A percentile compares a stretch with the other conserved stretches of the same genome.
These are phyloP conservation scores for Gasterosteus nipponicus DNA, from an alignment of 2,113 vertebrate species.

Conservation along the genomic window DNA sequence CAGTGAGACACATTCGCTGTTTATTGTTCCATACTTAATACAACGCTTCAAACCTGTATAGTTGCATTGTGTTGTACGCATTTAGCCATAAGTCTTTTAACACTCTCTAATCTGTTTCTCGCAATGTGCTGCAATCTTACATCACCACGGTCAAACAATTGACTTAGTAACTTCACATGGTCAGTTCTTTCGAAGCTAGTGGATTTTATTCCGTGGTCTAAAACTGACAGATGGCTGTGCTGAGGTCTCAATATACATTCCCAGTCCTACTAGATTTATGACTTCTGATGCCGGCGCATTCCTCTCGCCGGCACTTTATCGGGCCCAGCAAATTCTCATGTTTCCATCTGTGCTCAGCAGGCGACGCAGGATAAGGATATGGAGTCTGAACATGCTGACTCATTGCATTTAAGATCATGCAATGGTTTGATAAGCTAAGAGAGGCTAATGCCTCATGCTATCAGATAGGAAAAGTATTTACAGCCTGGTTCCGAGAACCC, in stretches of 20 bases:
- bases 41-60: background rate
- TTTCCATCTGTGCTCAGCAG: constrained; percentile 16
- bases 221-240: constrained; percentile 29
- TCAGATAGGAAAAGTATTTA: background rate
- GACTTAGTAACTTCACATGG: background rate
- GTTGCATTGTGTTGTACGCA: background rate
- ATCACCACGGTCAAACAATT: no score
- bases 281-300: constrained; percentile 8
- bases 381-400: constrained; percentile 27
- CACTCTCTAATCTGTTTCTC: background rate
- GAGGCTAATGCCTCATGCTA: no score
- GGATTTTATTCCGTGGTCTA: background rate
- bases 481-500: background rate
- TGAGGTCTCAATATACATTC: background rate
- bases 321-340: constrained; percentile 20
- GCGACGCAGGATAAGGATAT: background rate
- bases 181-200: background rate
- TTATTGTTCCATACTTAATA: background rate
- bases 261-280: constrained; percentile 29
- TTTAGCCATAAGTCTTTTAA: background rate
- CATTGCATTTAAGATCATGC: constrained; percentile 11
- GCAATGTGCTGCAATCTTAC: background rate
- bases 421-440: background rate
- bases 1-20: constrained; percentile 36
- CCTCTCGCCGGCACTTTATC: constrained; percentile 24